phyloP scores from a whole-genome alignment of 2,797 vertebrate species.

The Crocidura indochinensis region DNA sequence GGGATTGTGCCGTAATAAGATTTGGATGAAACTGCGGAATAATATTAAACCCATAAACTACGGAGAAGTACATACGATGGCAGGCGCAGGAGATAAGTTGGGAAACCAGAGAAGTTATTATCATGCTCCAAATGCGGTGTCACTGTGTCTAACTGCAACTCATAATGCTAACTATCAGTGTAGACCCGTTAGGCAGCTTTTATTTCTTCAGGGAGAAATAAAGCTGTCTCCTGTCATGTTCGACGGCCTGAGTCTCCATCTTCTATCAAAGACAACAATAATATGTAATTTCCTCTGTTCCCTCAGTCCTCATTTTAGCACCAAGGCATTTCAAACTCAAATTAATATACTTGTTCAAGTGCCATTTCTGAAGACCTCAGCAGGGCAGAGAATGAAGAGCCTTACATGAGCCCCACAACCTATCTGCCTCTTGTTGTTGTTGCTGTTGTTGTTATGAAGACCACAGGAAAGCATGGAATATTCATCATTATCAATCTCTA shows the following conservation, averaged over 20 bases:
- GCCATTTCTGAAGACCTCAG: constrained; percentile 70
- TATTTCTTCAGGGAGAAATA: constrained; percentile 78
- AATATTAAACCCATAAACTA: constrained; percentile 88
- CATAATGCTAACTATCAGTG: constrained; percentile 44
- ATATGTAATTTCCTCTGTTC: constrained; percentile 55
- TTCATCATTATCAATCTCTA: constrained; percentile 61
- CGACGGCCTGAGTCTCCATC: constrained; percentile 69
- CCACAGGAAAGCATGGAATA: constrained; percentile 49
- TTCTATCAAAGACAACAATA: constrained; percentile 76
- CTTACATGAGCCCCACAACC: constrained; percentile 30
- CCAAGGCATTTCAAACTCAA: constrained; percentile 75
- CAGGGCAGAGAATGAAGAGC: constrained; percentile 65
- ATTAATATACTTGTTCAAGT: constrained; percentile 77
- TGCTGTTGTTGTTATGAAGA: constrained; percentile 36
- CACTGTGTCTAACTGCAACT: constrained; percentile 70
- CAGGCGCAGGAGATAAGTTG: constrained; percentile 71
- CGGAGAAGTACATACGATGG: constrained; percentile 58
- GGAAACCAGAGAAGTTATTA: constrained; percentile 76
- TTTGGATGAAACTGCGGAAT: constrained; percentile 70
- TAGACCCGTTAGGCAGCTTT: constrained; percentile 72
- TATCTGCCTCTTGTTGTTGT: not conserved
- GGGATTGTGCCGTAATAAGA: constrained; percentile 81
- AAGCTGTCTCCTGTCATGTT: constrained; percentile 75
- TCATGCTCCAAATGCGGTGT: constrained; percentile 66
- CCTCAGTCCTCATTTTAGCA: constrained; percentile 62